Percentiles rank a stretch among this genome's conserved stretches.
phyloP scores from a whole-genome alignment of 2,113 vertebrate species.

The Stigmatopora argus region DNA sequence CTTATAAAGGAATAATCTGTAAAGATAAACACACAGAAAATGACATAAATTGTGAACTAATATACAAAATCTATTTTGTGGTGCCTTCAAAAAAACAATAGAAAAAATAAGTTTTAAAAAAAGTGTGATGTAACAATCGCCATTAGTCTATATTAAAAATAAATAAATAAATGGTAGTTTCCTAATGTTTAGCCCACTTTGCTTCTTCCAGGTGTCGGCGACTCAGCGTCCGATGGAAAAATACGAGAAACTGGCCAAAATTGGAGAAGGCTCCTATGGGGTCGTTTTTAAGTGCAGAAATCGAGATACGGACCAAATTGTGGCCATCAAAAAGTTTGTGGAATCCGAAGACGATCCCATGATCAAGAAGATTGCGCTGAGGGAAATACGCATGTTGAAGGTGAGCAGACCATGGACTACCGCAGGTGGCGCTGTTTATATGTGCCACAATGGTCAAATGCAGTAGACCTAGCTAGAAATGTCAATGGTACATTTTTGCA shows the following conservation, averaged over 20 bases:
- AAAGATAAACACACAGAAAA: too few species aligned
- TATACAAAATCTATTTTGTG: too few species aligned
- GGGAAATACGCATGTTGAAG: slow-evolving; percentile 84
- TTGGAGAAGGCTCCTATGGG: slow-evolving; percentile 84
- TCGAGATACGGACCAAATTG: slow-evolving; percentile 77
- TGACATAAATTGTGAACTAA: too few species aligned
- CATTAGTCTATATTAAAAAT: too few species aligned
- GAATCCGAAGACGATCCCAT: slow-evolving; percentile 83
- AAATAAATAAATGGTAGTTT: too few species aligned
- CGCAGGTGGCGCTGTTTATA: background rate
- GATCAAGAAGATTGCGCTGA: slow-evolving; percentile 81
- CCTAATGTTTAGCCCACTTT: too few species aligned
- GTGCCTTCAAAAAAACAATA: too few species aligned
- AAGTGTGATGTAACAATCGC: too few species aligned
- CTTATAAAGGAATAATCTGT: too few species aligned
- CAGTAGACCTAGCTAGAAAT: background rate
- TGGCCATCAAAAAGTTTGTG: slow-evolving; percentile 84
- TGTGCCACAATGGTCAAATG: too few species aligned
- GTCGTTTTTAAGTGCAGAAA: slow-evolving; percentile 85
- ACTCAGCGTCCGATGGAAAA: slow-evolving; percentile 72
- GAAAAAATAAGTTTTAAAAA: too few species aligned
- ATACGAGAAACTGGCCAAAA: slow-evolving; percentile 82
- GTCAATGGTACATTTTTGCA: too few species aligned
- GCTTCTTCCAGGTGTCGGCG: slow-evolving; percentile 21
- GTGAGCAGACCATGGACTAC: slow-evolving; percentile 45